Evolutionary conservation across 2,113 vertebrate species (phyloP).

Genomic region (Enhydra lutris): DNA sequence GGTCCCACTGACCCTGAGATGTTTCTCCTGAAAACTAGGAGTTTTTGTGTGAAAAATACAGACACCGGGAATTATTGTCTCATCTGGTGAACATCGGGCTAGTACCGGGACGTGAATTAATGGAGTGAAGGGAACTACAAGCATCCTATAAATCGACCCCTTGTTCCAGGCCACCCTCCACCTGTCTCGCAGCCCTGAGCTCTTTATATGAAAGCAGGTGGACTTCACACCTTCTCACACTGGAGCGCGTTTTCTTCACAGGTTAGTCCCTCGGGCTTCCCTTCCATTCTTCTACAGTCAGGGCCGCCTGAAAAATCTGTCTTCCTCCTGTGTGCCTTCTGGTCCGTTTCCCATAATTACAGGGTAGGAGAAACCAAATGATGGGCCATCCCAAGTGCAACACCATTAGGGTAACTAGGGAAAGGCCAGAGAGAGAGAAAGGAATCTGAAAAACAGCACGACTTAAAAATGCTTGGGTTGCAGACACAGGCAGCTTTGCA

Average conservation of each 20-base stretch:
- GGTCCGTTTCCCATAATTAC: too few relatives aligned
- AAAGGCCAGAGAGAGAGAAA: background rate
- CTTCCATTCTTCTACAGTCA: background rate
- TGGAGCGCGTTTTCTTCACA: background rate
- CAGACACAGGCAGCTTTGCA: background rate
- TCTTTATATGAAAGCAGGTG: accelerated
- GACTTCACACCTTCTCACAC: background rate
- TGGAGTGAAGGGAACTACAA: background rate
- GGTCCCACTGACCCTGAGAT: background rate
- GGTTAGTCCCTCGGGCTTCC: background rate
- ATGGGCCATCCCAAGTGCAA: background rate
- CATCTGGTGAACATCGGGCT: background rate
- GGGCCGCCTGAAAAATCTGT: accelerated
- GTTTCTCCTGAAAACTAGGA: constrained; percentile 6
- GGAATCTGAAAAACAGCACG: background rate
- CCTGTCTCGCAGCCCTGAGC: background rate
- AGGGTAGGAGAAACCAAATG: background rate
- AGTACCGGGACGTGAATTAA: background rate
- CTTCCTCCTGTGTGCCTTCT: background rate
- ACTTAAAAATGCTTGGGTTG: background rate
- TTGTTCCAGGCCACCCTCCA: background rate
- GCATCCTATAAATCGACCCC: background rate
- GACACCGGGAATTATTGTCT: constrained; percentile 26
- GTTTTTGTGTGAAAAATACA: background rate
- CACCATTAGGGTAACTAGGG: background rate